Evolutionary conservation across 2,113 vertebrate species (phyloP).

Genomic region (Ailuropoda melanoleuca): DNA sequence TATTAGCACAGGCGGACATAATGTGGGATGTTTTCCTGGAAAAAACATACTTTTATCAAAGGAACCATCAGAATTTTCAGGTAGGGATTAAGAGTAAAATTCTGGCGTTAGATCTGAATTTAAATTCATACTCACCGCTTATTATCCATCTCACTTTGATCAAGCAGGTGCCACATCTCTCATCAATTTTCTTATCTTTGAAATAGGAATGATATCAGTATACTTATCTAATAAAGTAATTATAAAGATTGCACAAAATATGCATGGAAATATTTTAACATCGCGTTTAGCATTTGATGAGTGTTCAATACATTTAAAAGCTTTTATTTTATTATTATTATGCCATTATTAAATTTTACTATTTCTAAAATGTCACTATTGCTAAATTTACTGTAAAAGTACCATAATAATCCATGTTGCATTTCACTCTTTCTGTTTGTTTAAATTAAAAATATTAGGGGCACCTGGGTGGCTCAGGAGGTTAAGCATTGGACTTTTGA

Average conservation of each 20-base stretch:
- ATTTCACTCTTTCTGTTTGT: background rate
- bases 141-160: background rate
- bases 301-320: background rate
- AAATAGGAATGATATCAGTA: background rate
- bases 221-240: background rate
- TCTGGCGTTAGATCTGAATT: background rate
- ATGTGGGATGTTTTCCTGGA: background rate
- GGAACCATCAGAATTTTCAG: background rate
- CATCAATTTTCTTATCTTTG: background rate
- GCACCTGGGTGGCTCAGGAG: background rate
- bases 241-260: background rate
- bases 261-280: background rate
- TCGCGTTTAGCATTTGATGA: background rate
- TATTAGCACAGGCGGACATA: background rate
- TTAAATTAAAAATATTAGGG: background rate
- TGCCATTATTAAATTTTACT: background rate
- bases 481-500: background rate
- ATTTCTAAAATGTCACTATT: constrained; percentile 11
- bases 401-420: background rate
- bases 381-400: constrained; percentile 37
- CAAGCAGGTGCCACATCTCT: background rate
- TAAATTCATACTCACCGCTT: background rate
- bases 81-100: background rate
- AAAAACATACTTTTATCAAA: background rate
- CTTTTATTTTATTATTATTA: background rate